phyloP scores from a whole-genome alignment of 2,888 invertebrate genomes.

The Diarsia rubi region DNA sequence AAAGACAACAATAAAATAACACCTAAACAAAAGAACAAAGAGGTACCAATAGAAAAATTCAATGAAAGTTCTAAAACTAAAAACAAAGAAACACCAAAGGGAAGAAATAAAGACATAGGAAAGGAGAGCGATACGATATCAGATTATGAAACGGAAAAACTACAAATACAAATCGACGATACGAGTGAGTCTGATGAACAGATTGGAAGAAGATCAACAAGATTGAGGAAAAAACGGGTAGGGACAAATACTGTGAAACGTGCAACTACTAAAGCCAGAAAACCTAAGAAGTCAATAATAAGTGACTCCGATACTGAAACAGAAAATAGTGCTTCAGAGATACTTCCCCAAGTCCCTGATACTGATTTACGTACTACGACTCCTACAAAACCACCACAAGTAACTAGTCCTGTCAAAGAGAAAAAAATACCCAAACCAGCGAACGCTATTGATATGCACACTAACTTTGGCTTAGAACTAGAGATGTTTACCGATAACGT shows the following conservation, averaged over 20 bases:
- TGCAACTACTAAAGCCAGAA: conserved; percentile 56
- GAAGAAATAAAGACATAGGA: conserved; percentile 42
- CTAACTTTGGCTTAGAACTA: conserved; percentile 78
- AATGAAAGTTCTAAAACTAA: conserved; percentile 41
- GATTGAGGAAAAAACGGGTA: conserved; percentile 71
- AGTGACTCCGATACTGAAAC: conserved; percentile 79
- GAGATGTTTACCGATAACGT: conserved; percentile 84
- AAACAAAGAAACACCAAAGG: conserved; percentile 34
- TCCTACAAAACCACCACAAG: neutral
- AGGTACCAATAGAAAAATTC: conserved; percentile 36
- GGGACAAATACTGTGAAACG: conserved; percentile 49
- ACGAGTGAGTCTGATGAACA: conserved; percentile 37
- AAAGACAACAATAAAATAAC: conserved; percentile 35
- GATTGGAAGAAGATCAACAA: conserved; percentile 72
- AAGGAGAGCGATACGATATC: conserved; percentile 43
- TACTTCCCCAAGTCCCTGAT: conserved; percentile 4
- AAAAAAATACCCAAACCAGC: conserved; percentile 33
- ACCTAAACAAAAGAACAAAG: conserved; percentile 41
- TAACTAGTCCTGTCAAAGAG: conserved; percentile 34
- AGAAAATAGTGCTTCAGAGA: conserved; percentile 51
- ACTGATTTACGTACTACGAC: neutral
- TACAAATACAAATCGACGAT: conserved; percentile 2
- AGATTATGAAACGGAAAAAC: conserved; percentile 29
- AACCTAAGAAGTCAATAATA: conserved; percentile 71
- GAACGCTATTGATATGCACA: conserved; percentile 47